Conservation (phyloP, 1,140 invertebrate genomes). For the Phymorhynchus buccinoides region DNA sequence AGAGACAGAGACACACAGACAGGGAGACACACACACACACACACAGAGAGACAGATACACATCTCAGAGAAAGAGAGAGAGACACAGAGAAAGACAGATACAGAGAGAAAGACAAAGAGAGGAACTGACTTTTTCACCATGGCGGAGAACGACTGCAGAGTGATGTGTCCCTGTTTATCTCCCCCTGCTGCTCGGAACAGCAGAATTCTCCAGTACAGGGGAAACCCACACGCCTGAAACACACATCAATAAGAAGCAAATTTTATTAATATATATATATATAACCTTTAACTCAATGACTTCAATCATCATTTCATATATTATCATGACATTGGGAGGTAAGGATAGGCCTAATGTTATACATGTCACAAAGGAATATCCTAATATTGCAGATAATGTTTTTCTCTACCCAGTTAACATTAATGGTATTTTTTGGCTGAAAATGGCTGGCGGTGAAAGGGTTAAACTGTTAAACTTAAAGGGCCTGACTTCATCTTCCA, state of each 20-base stretch:
- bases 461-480: too few relatives aligned
- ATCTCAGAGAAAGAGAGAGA: background rate
- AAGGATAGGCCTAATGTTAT: too few relatives aligned
- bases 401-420: too few relatives aligned
- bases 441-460: too few relatives aligned
- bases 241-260: slow-evolving; percentile 22
- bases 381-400: too few relatives aligned
- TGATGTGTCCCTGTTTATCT: slow-evolving; percentile 82
- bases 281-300: too few relatives aligned
- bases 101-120: background rate
- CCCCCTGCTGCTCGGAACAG: slow-evolving; percentile 88
- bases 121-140: slow-evolving; percentile 84
- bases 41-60: background rate
- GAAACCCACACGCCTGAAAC: slow-evolving; percentile 74
- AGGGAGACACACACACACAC: background rate
- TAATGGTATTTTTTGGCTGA: too few relatives aligned
- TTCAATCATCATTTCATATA: too few relatives aligned
- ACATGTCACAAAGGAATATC: too few relatives aligned
- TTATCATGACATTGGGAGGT: too few relatives aligned
- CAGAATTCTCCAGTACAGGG: slow-evolving; percentile 95
- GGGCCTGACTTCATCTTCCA: background rate
- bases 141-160: slow-evolving; percentile 86
- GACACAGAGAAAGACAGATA: background rate
- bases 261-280: too few relatives aligned
- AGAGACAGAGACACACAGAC: background rate